Conservation (phyloP, 2,113 vertebrate genomes). For the Myrmecophaga tridactyla region DNA sequence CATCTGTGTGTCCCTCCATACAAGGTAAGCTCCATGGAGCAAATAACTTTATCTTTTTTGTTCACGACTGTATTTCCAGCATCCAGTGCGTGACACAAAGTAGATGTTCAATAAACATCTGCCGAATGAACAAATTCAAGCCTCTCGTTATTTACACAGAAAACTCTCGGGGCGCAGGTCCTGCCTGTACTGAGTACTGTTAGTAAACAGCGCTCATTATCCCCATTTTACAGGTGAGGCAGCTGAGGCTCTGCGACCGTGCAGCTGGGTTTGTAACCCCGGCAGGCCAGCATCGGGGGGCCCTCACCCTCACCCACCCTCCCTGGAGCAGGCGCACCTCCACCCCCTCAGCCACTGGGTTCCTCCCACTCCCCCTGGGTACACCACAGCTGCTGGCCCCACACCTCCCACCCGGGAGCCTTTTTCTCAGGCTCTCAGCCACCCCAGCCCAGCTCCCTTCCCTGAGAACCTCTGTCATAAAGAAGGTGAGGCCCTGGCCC, state of each 20-base stretch:
- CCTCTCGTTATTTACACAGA: background rate
- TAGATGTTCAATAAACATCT: background rate
- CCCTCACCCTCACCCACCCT: background rate
- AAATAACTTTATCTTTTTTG: background rate
- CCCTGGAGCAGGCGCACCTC: background rate
- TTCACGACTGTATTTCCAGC: background rate
- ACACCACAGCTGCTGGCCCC: background rate
- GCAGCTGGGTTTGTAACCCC: background rate
- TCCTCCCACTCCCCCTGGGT: background rate
- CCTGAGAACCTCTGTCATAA: constrained; percentile 77
- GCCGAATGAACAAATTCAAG: accelerated
- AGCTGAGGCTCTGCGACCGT: background rate
- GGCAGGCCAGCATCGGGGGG: background rate
- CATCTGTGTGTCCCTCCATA: background rate
- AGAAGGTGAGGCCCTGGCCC: constrained; percentile 62
- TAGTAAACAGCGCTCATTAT: background rate
- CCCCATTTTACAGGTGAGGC: background rate
- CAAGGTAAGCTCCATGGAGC: background rate
- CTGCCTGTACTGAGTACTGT: background rate
- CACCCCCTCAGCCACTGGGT: background rate
- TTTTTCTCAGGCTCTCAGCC: constrained; percentile 51
- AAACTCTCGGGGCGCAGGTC: background rate
- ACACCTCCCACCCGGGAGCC: background rate
- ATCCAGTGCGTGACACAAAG: background rate
- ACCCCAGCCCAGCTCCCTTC: constrained; percentile 18